Conservation (phyloP, 2,113 vertebrate species). For the Mormoops blainvillei region DNA sequence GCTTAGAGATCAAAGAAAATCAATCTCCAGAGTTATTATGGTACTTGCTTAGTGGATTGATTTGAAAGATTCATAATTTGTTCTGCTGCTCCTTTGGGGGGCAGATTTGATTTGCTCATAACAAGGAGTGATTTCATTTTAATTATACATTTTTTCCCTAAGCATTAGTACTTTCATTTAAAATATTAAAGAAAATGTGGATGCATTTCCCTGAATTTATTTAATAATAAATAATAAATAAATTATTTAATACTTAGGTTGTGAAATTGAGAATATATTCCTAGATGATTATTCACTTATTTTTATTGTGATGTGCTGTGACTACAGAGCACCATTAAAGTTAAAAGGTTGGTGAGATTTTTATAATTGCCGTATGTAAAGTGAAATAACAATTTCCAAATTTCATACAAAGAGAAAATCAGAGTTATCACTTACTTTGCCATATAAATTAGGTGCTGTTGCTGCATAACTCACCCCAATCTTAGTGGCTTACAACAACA, state of each 20-base stretch:
- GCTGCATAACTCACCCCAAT: not conserved
- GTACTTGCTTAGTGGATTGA: constrained; percentile 36
- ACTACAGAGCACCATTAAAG: constrained; percentile 2
- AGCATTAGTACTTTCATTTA: constrained; percentile 31
- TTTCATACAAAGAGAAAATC: not conserved
- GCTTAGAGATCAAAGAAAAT: constrained; percentile 20
- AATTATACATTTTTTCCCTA: constrained; percentile 46
- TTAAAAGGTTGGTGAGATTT: constrained; percentile 25
- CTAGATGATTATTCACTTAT: constrained; percentile 11
- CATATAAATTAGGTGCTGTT: not conserved
- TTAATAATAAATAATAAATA: constrained; percentile 34
- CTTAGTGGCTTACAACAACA: not conserved
- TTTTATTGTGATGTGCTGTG: constrained; percentile 29
- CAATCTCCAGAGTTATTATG: not conserved
- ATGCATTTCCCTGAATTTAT: constrained; percentile 3
- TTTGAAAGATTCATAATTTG: constrained; percentile 59
- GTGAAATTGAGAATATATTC: constrained; percentile 35
- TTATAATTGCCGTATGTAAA: not conserved
- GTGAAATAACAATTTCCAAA: not conserved
- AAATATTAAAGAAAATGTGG: constrained; percentile 38
- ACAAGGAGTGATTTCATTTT: constrained; percentile 56
- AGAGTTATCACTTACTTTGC: not conserved
- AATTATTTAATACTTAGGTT: constrained; percentile 54
- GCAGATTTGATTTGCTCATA: constrained; percentile 56
- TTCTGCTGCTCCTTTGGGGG: constrained; percentile 46